Evolutionary conservation across 2,888 invertebrate species (phyloP), one percentile per base, ranked within the genome.

Genomic region (Aromia moschata): DNA sequence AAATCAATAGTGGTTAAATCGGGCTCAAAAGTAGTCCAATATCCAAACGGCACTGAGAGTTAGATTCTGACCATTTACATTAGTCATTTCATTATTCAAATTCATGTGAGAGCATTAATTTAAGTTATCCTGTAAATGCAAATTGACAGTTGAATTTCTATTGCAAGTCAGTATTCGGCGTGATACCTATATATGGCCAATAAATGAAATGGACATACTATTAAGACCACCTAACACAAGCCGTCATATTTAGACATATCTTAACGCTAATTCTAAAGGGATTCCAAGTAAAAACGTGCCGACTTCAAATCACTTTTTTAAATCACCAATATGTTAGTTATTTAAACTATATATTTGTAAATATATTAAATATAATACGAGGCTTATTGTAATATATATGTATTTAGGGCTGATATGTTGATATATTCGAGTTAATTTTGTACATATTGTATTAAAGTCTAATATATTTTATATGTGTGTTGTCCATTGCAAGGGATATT

Each of bases 351-450:
- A 68, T 66, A 64, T 64, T 68, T 68, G 68, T 68, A 68, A 58
- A 68, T 68, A 65, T 52, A 56, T 62, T 66, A 68, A 60, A 68
- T 68, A 65, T 52, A 55, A 60, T 56, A 65, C 53, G 51, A 68
- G 58, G 68, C 68, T 68, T 68, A 62, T 56, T 68, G 68, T 68
- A 68, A 65, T 64, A 67, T 68, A 68, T 52, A 68, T 68, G 68
- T 68, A 68, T 59, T 52, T 67, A 68, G 67, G 55, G 58, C 58
- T 51, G 46, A 36, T 51, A 15, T 30, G 12, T 31, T 40, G 38
- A 56, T 58, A 60, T 17, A 55, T 38, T 47, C 16, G 41, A 33
- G 20, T 37, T 60, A 38, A 53, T 44, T 52, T 58, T 58, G 58
- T 58, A 58, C 30, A 58, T 58, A 58, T 44, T 40, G 41, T 58